phyloP scores from a whole-genome alignment of 2,113 vertebrate genomes.

The Camelus dromedarius region DNA sequence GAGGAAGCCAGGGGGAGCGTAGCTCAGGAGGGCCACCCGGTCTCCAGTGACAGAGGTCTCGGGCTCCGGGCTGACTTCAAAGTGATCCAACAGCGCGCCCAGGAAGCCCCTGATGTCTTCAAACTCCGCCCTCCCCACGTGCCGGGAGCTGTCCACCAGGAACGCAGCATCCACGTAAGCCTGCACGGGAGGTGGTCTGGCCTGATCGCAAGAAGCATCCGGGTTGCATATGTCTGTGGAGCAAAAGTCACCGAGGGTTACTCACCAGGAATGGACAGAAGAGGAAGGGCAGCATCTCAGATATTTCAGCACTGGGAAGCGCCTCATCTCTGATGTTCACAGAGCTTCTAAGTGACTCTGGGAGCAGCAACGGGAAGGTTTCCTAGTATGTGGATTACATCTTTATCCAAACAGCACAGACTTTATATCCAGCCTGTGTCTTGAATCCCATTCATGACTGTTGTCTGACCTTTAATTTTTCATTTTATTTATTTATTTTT shows the following conservation, averaged over 20 bases:
- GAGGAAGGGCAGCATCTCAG: background rate
- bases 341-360: background rate
- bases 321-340: background rate
- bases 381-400: background rate
- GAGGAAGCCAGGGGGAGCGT: constrained; percentile 61
- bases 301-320: background rate
- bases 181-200: background rate
- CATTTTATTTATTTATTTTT: too few relatives aligned
- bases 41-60: constrained; percentile 73
- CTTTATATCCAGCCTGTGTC: background rate
- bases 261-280: background rate
- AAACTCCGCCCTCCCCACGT: constrained; percentile 75
- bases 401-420: background rate
- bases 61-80: constrained; percentile 75
- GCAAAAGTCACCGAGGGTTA: constrained; percentile 39
- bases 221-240: constrained; percentile 83
- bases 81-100: constrained; percentile 79
- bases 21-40: constrained; percentile 84
- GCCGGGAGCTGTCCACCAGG: constrained; percentile 82
- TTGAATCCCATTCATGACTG: background rate
- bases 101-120: constrained; percentile 80
- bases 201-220: constrained; percentile 69
- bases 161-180: constrained; percentile 81
- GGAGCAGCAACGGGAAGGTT: background rate
- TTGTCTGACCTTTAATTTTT: background rate